A percentile compares a stretch with the other conserved stretches of the same genome.
These are phyloP conservation scores for Ctenomys sociabilis DNA, from an alignment of 2,113 vertebrate species.

Conservation along the genomic window DNA sequence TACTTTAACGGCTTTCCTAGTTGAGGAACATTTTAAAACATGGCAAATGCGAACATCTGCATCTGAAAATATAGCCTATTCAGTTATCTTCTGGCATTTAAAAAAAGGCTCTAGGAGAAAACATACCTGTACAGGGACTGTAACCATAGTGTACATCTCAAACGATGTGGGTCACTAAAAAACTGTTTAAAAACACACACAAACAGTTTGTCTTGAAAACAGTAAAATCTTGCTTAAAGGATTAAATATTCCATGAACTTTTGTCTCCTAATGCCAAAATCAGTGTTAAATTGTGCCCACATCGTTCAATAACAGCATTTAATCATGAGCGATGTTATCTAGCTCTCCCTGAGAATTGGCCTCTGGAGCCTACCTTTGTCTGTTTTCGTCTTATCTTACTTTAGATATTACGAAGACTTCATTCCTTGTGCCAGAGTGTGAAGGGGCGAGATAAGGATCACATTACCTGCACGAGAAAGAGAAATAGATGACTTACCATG, in stretches of 20 bases:
- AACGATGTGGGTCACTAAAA: background rate
- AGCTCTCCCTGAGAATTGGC: background rate
- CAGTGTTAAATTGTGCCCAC: conserved; percentile 21
- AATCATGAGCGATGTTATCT: conserved; percentile 58
- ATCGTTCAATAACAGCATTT: conserved; percentile 30
- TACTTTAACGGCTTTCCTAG: background rate
- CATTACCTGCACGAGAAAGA: conserved; percentile 70
- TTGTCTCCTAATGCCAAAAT: conserved; percentile 49
- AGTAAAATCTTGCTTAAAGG: background rate
- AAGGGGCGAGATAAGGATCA: conserved; percentile 74
- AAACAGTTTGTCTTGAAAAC: background rate
- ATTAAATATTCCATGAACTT: conserved; percentile 52
- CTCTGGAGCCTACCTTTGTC: conserved; percentile 49
- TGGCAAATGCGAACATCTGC: background rate
- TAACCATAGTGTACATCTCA: background rate
- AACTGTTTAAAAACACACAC: background rate
- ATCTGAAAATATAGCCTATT: background rate
- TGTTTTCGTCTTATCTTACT: conserved; percentile 61
- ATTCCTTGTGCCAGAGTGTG: conserved; percentile 39
- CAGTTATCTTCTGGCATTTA: background rate
- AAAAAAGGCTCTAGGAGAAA: background rate
- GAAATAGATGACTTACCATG: conserved; percentile 67
- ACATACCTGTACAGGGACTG: background rate
- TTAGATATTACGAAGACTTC: conserved; percentile 65
- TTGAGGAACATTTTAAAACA: conserved; percentile 29